Base-by-base conservation (phyloP, 1,140 invertebrate species). In the Cydia fagiglandana region DNA sequence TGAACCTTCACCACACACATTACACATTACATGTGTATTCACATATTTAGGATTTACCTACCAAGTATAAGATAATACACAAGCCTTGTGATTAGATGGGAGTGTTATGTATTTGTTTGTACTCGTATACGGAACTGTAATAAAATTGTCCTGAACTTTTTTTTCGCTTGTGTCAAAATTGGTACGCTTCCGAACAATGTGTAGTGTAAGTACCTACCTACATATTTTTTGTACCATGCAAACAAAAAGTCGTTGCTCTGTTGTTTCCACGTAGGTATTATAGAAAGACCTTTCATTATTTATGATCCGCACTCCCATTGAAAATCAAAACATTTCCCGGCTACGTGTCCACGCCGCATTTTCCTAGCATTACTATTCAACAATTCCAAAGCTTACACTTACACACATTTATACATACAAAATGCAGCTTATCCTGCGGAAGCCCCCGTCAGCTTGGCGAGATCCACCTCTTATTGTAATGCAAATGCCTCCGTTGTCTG, bases 401-500 rank as follows among this genome's bases (percentile, higher is more conserved):
- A 81, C 78, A 80, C 81, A 81, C 81, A 80, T 82, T 83, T 81
- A 79, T 82, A 85, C 83, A 80, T 87, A 83, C 81, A 84, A 82
- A 84, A 81, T 78, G 79, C 74, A 79, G 84, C 82, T 88, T 88
- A 89, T 88, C 87, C 88, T 76, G 76, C 73, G 78, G 88, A 89
- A 92, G 81, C 88, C 80, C 84, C 70, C 80, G 68, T 77, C 79
- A 75, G 70, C 76, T 78, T 77, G 41, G 80, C 81, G 86, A 83
- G 84, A 90, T 90, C 85, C 84, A 81, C 86, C 80, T 84, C 79
- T 88, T 86, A 91, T 92, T 92, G 86, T 91, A 79, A 92, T 92
- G 91, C 88, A 92, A 91, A 92, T 92, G 84, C 78, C 85, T 85
- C 78, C 87, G 89, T 82, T 88, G 91, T 92, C 91, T 92, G 91